These are phyloP conservation scores for Ramphastos sulfuratus DNA, from an alignment of 2,113 vertebrate genomes.

Conservation along the genomic window DNA sequence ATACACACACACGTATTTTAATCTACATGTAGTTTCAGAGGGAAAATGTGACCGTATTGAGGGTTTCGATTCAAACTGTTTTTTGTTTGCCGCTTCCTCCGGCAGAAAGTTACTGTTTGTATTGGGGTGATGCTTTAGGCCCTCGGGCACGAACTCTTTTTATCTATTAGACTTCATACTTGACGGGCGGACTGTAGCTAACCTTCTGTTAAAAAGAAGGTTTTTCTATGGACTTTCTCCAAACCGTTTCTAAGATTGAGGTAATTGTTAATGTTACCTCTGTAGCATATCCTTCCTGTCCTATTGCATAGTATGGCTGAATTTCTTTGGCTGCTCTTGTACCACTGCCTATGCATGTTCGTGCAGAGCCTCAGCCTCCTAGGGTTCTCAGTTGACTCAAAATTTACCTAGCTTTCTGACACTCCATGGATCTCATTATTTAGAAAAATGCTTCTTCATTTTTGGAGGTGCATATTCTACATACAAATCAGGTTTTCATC, in stretches of 20 bases:
- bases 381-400: not conserved
- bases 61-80: not conserved
- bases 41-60: not conserved
- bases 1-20: not conserved
- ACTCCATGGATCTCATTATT: not conserved
- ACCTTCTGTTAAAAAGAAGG: not conserved
- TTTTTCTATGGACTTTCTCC: not conserved
- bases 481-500: not conserved
- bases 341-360: not conserved
- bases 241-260: not conserved
- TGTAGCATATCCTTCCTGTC: not conserved
- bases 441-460: not conserved
- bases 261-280: rapidly evolving
- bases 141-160: not conserved
- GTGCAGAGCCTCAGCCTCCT: not conserved
- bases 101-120: not conserved
- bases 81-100: not conserved
- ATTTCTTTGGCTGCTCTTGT: not conserved
- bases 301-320: not conserved
- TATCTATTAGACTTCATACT: not conserved
- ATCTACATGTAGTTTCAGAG: not conserved
- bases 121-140: not conserved
- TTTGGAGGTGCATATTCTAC: not conserved
- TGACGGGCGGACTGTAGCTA: rapidly evolving
- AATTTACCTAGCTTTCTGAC: not conserved